Base-by-base conservation (phyloP, 2,797 vertebrate genomes). In the Spheniscus humboldti region DNA sequence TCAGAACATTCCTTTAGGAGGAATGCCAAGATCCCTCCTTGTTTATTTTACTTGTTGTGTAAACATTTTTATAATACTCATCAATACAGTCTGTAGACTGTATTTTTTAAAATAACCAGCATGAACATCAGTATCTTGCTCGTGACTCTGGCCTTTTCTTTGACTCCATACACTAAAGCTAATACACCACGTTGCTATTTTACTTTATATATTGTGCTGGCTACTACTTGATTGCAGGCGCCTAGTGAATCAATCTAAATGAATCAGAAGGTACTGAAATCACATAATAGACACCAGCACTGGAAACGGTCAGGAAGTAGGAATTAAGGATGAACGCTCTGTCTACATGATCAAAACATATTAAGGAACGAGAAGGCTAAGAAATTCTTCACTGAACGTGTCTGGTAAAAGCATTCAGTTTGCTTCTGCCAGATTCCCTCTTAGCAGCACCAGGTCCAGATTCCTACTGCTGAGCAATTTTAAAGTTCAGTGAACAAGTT, bases 401-500 rank as follows among this genome's bases (percentile, higher is more conserved):
- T 16, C 73, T 78, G 69, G 69, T 91, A 87, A 96, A 91, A 90
- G 66, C 84, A 80, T 69, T 94, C 9, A 1, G 39, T 81, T 76
- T 47, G 48, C 56, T 91, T 76, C 71, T 94, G 92, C 73, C 90
- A 89, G 84, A 75, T 74, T 88, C 94, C 37, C 43, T 91, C 80
- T 95, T 85, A 84, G 90, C 50, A 76, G 52, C 45, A 76, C 22
- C 12, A 27, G 45, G 20, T 92, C 94, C 72, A 92, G 47, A 90
- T 76, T 77, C 57, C 59, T 50, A 69, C 78, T 74, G 75, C 62
- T 87, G 94, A 92, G 73, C 90, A 95, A 91, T 96, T 95, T 93
- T 92, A 64, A 94, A 95, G 81, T 88, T 71, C 66, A 91, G 23
- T 82, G 92, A 96, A 94, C 66, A 96, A 80, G 93, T 56, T 94